Evolutionary conservation across 2,888 invertebrate genomes (phyloP), one percentile per base, ranked within the genome.

Genomic region (Leptinotarsa juncta): DNA sequence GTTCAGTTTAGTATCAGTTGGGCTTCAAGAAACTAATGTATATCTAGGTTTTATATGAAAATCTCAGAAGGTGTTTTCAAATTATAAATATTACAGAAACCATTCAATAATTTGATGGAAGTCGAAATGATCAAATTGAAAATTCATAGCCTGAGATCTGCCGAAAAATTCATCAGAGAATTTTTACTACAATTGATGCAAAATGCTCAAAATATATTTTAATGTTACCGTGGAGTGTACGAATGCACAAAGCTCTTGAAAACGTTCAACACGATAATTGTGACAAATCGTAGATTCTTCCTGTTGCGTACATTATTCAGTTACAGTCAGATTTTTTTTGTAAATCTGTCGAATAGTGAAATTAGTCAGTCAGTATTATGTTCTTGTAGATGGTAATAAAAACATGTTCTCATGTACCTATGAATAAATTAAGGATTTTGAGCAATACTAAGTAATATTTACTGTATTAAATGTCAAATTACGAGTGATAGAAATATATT

Each of bases 391-490:
- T 81, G 81, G 78, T 80, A 78, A 75, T 65, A 70, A 48, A 66
- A 75, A 78, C 71, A 73, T 72, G 57, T 72, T 78, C 75, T 72
- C 77, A 78, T 76, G 80, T 79, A 81, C 76, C 71, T 76, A 74
- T 70, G 62, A 75, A 48, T 73, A 70, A 70, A 68, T 15, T 78
- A 82, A 81, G 80, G 82, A 81, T 83, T 86, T 85, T 87, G 85
- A 88, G 87, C 87, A 88, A 88, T 88, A 88, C 86, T 87, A 87
- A 84, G 81, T 81, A 77, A 78, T 83, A 83, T 82, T 81, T 82
- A 84, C 76, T 83, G 84, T 86, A 85, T 84, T 86, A 84, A 86
- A 85, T 87, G 87, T 87, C 87, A 87, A 87, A 87, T 87, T 87
- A 86, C 83, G 84, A 87, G 86, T 87, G 87, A 87, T 87, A 87